phyloP scores from a whole-genome alignment of 1,140 invertebrate species.

The Battus philenor region DNA sequence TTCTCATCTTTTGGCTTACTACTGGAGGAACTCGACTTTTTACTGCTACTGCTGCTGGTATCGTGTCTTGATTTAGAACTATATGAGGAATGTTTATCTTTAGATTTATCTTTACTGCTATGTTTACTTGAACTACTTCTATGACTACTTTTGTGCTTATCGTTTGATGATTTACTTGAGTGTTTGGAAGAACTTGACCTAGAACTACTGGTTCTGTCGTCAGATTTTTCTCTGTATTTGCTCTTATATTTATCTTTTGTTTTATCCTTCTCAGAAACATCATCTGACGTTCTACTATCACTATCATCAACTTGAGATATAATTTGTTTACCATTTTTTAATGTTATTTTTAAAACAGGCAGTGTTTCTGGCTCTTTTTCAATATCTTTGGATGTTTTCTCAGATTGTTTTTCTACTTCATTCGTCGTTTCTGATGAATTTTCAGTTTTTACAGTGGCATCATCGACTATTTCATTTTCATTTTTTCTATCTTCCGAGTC shows the following conservation, averaged over 20 bases:
- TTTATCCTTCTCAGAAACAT: conserved; percentile 49
- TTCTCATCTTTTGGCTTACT: conserved; percentile 40
- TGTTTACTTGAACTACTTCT: conserved; percentile 63
- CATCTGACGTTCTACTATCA: conserved; percentile 52
- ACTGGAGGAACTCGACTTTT: conserved; percentile 41
- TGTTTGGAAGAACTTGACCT: conserved; percentile 75
- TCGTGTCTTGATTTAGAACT: conserved; percentile 59
- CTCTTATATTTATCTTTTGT: conserved; percentile 51
- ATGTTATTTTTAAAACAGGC: conserved; percentile 79
- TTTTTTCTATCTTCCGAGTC: conserved; percentile 19
- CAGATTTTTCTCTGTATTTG: conserved; percentile 39
- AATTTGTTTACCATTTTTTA: conserved; percentile 85
- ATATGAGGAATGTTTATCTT: conserved; percentile 59
- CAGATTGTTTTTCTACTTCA: conserved; percentile 25
- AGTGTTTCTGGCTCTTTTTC: conserved; percentile 42
- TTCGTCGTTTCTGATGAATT: conserved; percentile 1
- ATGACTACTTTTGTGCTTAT: conserved; percentile 65
- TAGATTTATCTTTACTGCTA: conserved; percentile 63
- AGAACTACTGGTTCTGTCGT: conserved; percentile 68
- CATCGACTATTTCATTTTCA: not conserved
- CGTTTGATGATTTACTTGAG: conserved; percentile 72
- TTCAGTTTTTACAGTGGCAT: conserved; percentile 17
- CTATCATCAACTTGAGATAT: conserved; percentile 79
- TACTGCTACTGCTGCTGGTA: conserved; percentile 42
- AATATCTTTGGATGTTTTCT: conserved; percentile 20